A percentile compares a stretch with the other conserved stretches of the same genome.
Conservation (phyloP, 1,140 invertebrate species). For the Drosophila bipectinata region DNA sequence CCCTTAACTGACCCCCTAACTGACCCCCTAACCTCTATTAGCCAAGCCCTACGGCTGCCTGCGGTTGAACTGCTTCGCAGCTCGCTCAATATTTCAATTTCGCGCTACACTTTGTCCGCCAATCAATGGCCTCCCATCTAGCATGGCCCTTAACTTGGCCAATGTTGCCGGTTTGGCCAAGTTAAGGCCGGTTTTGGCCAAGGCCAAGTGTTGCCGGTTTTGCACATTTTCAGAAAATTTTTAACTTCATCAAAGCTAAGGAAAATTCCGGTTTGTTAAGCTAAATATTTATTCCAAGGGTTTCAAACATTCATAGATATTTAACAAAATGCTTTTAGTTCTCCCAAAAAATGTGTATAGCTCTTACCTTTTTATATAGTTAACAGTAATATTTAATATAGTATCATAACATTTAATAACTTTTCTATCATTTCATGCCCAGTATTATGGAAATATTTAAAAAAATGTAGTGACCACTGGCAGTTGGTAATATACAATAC, state of each 20-base stretch:
- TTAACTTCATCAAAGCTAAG: neutral
- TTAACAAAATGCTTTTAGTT: too few species aligned
- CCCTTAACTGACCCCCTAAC: constrained; percentile 3
- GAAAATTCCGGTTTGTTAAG: too few species aligned
- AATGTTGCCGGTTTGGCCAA: constrained; percentile 1
- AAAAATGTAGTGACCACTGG: neutral
- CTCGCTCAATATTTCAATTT: constrained; percentile 77
- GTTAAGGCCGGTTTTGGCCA: too few species aligned
- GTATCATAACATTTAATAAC: too few species aligned
- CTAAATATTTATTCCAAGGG: too few species aligned
- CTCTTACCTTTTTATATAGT: too few species aligned
- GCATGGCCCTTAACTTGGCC: constrained; percentile 16
- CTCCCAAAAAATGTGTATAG: too few species aligned
- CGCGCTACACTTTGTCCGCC: constrained; percentile 61
- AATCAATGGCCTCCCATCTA: constrained; percentile 60
- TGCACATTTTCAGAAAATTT: neutral
- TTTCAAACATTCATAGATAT: too few species aligned
- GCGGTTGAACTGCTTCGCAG: constrained; percentile 59
- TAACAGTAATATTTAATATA: too few species aligned
- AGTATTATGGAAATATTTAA: neutral
- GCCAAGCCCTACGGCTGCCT: constrained; percentile 20
- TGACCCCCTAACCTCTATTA: constrained; percentile 34
- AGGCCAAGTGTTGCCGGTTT: constrained; percentile 11
- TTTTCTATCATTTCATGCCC: too few species aligned
- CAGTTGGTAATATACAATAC: neutral